phyloP scores from a whole-genome alignment of 2,113 vertebrate species.

The Bolborhynchus lineola region DNA sequence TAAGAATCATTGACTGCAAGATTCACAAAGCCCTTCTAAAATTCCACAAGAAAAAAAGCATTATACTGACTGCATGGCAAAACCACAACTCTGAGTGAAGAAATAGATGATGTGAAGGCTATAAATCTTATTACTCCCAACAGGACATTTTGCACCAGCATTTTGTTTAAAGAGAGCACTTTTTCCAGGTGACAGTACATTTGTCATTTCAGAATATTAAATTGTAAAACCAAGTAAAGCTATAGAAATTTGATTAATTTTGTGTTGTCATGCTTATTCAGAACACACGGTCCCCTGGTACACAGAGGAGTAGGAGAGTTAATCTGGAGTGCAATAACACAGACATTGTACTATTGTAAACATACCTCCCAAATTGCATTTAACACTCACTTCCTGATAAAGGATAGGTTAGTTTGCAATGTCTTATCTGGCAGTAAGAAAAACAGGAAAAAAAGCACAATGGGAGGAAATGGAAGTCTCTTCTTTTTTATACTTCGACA shows the following conservation, averaged over 20 bases:
- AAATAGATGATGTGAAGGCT: conserved; percentile 6
- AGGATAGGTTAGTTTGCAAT: background rate
- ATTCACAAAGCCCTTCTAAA: background rate
- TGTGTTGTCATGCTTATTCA: background rate
- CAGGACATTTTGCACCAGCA: conserved; percentile 2
- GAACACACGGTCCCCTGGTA: background rate
- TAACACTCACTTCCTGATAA: background rate
- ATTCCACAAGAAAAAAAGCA: background rate
- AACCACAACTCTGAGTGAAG: background rate
- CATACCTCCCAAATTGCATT: background rate
- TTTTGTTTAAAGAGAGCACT: background rate
- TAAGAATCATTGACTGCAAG: background rate
- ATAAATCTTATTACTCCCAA: conserved; percentile 16
- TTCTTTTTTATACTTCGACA: background rate
- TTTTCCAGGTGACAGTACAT: background rate
- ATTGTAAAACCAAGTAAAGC: background rate
- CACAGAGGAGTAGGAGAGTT: background rate
- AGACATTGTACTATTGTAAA: background rate
- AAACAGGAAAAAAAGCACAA: background rate
- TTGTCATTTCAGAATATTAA: conserved; percentile 3
- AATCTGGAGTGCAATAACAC: background rate
- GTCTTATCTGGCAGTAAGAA: background rate
- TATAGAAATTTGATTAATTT: conserved; percentile 18
- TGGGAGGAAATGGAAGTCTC: background rate
- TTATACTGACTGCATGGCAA: background rate